phyloP scores from a whole-genome alignment of 2,797 vertebrate genomes.

The Pipistrellus pygmaeus region DNA sequence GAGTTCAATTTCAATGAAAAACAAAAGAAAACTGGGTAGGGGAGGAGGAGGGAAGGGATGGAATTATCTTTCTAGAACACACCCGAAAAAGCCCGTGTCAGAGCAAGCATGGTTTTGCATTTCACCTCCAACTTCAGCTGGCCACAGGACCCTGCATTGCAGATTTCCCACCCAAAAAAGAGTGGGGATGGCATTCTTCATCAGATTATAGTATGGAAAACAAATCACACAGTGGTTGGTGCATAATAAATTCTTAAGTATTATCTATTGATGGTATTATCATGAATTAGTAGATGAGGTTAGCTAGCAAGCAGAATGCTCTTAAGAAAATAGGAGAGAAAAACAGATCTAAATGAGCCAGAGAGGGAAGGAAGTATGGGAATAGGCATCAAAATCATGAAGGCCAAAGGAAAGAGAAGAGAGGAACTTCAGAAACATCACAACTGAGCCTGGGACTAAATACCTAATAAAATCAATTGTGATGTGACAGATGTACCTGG shows the following conservation, averaged over 20 bases:
- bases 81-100: not conserved
- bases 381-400: not conserved
- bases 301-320: not conserved
- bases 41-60: not conserved
- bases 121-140: not conserved
- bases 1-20: slow-evolving; percentile 27
- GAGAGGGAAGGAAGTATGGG: not conserved
- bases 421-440: not conserved
- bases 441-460: not conserved
- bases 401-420: slow-evolving; percentile 5
- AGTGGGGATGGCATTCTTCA: not conserved
- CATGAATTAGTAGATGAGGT: not conserved
- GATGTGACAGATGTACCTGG: not conserved
- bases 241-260: not conserved
- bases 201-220: not conserved
- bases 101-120: slow-evolving; percentile 1
- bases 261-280: not conserved
- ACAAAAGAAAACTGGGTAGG: not conserved
- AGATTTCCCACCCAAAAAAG: not conserved
- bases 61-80: not conserved
- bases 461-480: not conserved
- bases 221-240: not conserved
- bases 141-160: not conserved
- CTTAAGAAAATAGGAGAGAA: slow-evolving; percentile 36
- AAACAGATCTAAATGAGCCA: slow-evolving; percentile 36